Conservation (phyloP, 2,113 vertebrate genomes). For the Hypomesus transpacificus region DNA sequence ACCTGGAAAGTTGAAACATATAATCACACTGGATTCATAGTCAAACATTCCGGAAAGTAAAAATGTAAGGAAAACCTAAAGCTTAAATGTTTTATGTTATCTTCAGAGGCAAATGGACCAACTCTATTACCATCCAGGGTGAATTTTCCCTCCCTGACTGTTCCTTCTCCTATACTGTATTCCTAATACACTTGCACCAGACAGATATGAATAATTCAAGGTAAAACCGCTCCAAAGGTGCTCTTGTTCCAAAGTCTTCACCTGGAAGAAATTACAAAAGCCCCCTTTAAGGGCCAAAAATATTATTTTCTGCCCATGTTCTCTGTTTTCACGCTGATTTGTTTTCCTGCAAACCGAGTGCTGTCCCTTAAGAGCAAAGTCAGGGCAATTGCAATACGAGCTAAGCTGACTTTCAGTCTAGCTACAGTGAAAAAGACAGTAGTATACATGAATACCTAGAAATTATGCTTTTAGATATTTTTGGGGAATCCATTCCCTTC, state of each 20-base stretch:
- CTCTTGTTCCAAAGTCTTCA: constrained; percentile 15
- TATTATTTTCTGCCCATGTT: neutral
- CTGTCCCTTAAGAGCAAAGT: neutral
- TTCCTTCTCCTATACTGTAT: neutral
- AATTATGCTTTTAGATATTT: neutral
- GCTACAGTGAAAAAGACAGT: neutral
- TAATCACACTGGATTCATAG: neutral
- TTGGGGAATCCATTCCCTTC: too few relatives aligned
- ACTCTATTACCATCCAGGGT: neutral
- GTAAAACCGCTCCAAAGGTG: constrained; percentile 10
- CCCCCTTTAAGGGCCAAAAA: neutral
- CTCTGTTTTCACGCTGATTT: neutral
- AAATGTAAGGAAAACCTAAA: neutral
- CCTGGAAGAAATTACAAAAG: constrained; percentile 10
- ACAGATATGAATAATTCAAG: constrained; percentile 17
- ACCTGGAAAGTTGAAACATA: neutral
- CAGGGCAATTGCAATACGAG: neutral
- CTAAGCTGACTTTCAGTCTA: neutral
- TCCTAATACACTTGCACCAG: constrained; percentile 11
- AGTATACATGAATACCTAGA: neutral
- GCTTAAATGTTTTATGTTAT: neutral
- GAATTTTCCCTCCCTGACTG: constrained; percentile 1
- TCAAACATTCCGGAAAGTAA: neutral
- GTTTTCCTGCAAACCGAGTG: neutral
- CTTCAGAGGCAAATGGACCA: neutral